phyloP scores from a whole-genome alignment of 2,888 invertebrate genomes.

The Chouioia cunea region DNA sequence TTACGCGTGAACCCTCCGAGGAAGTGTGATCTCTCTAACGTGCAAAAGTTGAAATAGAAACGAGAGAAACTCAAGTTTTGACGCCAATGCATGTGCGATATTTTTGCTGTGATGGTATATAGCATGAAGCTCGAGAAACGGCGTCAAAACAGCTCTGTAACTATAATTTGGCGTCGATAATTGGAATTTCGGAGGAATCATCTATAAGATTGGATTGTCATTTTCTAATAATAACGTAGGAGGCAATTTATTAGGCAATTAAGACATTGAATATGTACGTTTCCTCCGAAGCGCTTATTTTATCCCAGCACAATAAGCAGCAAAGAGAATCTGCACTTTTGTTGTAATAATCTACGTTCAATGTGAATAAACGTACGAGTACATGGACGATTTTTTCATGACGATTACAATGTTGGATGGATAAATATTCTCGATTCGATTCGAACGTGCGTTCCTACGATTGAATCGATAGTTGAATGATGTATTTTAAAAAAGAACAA shows the following conservation, averaged over 20 bases:
- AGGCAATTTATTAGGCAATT: slow-evolving; percentile 20
- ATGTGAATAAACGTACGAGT: slow-evolving; percentile 30
- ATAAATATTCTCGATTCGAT: too few relatives aligned
- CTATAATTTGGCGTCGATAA: slow-evolving; percentile 16
- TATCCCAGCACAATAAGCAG: slow-evolving; percentile 50
- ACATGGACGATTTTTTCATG: background rate
- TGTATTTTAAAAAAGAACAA: background rate
- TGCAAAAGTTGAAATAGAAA: too few relatives aligned
- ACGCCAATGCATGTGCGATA: slow-evolving; percentile 44
- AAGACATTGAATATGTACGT: slow-evolving; percentile 66
- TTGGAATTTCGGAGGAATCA: slow-evolving; percentile 44
- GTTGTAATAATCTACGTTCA: slow-evolving; percentile 44
- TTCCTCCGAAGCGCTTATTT: slow-evolving; percentile 62
- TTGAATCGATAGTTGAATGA: slow-evolving; percentile 8
- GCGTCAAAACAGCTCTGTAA: slow-evolving; percentile 37
- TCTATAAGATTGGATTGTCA: slow-evolving; percentile 8
- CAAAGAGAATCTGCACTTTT: slow-evolving; percentile 44
- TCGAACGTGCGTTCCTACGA: background rate
- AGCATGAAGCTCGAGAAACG: slow-evolving; percentile 46
- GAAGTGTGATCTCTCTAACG: too few relatives aligned
- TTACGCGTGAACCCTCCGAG: too few relatives aligned
- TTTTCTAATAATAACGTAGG: slow-evolving; percentile 18
- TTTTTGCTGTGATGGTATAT: slow-evolving; percentile 42
- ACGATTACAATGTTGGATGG: background rate
- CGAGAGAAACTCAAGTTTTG: slow-evolving; percentile 2